These are phyloP conservation scores for Manis pentadactyla DNA, from an alignment of 2,797 vertebrate species.

Conservation along the genomic window DNA sequence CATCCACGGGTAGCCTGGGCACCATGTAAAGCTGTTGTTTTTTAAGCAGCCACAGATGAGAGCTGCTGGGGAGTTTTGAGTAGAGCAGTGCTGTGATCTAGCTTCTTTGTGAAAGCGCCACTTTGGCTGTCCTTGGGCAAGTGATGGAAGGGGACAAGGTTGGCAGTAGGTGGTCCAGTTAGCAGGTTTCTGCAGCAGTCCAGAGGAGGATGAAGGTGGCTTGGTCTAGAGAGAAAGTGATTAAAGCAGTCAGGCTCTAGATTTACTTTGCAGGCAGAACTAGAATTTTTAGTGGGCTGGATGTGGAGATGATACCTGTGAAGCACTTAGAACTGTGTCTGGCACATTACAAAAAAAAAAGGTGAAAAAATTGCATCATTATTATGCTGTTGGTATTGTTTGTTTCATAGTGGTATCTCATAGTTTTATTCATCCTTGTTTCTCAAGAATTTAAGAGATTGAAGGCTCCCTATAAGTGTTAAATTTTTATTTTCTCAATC, in stretches of 20 bases:
- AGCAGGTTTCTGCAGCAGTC: background rate
- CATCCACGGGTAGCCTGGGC: background rate
- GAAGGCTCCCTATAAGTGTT: background rate
- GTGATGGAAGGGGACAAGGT: accelerated
- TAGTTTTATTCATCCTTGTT: background rate
- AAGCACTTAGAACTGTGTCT: background rate
- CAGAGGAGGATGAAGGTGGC: background rate
- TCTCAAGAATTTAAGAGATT: constrained; percentile 52
- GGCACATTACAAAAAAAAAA: background rate
- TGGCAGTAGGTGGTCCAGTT: background rate
- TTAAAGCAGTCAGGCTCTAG: background rate
- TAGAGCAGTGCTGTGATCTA: background rate
- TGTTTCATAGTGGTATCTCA: background rate
- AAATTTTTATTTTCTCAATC: constrained; percentile 50
- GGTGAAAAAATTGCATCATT: background rate
- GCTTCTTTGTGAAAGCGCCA: background rate
- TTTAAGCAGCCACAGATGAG: background rate
- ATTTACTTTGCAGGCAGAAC: background rate
- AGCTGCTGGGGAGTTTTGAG: background rate
- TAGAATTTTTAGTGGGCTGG: constrained; percentile 19
- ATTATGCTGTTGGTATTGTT: background rate
- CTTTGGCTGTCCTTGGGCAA: background rate
- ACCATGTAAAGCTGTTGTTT: background rate
- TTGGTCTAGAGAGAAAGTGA: background rate
- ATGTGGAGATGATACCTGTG: background rate